Percentiles rank a stretch among this genome's conserved stretches.
These are phyloP conservation scores for Pangasius mekongensis DNA, from an alignment of 2,797 vertebrate species.

Conservation along the genomic window DNA sequence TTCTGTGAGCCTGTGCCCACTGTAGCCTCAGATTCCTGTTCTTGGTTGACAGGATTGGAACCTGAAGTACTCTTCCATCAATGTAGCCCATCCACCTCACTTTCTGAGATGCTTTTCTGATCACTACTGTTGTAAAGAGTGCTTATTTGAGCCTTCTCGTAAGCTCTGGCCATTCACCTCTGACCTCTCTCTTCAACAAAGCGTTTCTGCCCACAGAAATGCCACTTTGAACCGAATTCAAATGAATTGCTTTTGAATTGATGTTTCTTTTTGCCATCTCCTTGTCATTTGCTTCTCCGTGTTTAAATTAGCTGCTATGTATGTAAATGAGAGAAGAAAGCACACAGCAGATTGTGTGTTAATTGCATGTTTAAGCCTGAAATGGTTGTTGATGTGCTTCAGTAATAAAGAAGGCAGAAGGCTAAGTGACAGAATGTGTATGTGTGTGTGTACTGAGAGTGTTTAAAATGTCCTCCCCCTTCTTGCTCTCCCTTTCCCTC, in stretches of 20 bases:
- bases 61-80: background rate
- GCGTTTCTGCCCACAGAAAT: background rate
- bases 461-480: slow-evolving; percentile 5
- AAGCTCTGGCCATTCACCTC: background rate
- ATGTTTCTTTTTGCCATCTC: background rate
- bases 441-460: background rate
- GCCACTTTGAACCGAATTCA: background rate
- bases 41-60: background rate
- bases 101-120: background rate
- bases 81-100: background rate
- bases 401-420: slow-evolving; percentile 23
- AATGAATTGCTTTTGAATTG: background rate
- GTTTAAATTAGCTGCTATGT: slow-evolving; percentile 27
- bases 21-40: background rate
- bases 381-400: slow-evolving; percentile 14
- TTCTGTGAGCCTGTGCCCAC: background rate
- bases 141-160: background rate
- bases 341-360: background rate
- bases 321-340: slow-evolving; percentile 18
- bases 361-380: slow-evolving; percentile 20
- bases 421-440: slow-evolving; percentile 7
- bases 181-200: background rate
- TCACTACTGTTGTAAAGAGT: background rate
- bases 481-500: background rate
- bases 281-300: background rate